Evolutionary conservation across 2,888 invertebrate species (phyloP), one percentile per base, ranked within the genome.

Genomic region (Branchellion lobata): DNA sequence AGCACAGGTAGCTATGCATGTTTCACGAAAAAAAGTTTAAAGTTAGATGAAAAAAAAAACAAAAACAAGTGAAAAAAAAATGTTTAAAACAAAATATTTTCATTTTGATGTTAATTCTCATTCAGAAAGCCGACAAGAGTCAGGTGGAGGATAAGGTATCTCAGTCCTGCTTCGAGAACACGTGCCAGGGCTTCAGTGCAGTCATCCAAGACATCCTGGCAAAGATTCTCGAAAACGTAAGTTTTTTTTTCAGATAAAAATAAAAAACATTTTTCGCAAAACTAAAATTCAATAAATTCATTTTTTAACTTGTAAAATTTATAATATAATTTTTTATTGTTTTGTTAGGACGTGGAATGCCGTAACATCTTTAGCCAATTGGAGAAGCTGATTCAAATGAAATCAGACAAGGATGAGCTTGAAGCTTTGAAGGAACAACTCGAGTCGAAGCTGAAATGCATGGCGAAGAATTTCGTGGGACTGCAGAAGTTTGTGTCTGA

Each of bases 191-290:
- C 29, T 57, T 79, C 47, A 74, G 65, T 27, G 47, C 75, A 2
- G 79, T 79, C n/a, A 73, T 79, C 68, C 74, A 79, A 29, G 79
- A 79, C 79, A 79, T 79, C 27, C 75, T 79, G 24, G 29, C 57
- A 8, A 79, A 79, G 51, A 74, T 79, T 27, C 68, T 79, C 14
- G 79, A 79, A 61, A 79, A 75, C 21, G 79, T 79, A n/a, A 68
- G 61, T 57, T 47, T 47, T 14, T 47, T 18, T 47, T 47, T 8
- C n/a, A n/a, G n/a, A n/a, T n/a, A n/a, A n/a, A n/a, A n/a, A n/a
- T n/a, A n/a, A n/a, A n/a, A n/a, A n/a, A n/a, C n/a, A n/a, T n/a
- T n/a, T n/a, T n/a, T n/a, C n/a, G n/a, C n/a, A n/a, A n/a, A n/a
- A n/a, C n/a, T n/a, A n/a, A n/a, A n/a, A n/a, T n/a, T n/a, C n/a